phyloP scores from a whole-genome alignment of 2,113 vertebrate species.

The Microtus oregoni region DNA sequence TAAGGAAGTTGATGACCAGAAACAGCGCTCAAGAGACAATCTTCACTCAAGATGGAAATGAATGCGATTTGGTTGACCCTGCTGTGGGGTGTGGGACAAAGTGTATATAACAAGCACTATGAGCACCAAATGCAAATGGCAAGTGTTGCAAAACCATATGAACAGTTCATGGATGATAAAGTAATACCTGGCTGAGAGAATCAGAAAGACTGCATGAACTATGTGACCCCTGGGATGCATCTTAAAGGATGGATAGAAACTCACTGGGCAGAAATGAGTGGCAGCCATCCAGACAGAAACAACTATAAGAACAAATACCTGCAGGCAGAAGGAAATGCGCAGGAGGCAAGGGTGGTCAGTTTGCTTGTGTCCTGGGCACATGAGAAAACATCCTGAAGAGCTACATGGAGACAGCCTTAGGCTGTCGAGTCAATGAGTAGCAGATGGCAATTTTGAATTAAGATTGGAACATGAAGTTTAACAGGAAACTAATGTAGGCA shows the following conservation, averaged over 20 bases:
- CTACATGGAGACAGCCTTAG: background rate
- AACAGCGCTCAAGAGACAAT: background rate
- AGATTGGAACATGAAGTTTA: background rate
- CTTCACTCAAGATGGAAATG: background rate
- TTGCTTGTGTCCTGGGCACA: background rate
- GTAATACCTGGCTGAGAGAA: background rate
- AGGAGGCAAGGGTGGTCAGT: background rate
- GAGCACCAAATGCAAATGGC: background rate
- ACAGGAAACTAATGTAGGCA: background rate
- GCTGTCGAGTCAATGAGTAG: background rate
- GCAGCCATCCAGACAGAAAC: background rate
- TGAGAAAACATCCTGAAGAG: background rate
- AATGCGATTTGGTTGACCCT: background rate
- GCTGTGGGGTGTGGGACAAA: background rate
- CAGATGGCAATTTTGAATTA: constrained; percentile 21
- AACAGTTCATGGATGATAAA: background rate
- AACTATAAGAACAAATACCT: background rate
- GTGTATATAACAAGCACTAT: background rate
- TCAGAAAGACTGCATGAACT: background rate
- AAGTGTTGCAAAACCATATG: background rate
- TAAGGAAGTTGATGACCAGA: background rate
- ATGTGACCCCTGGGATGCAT: background rate
- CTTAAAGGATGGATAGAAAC: constrained; percentile 20
- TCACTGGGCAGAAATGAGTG: background rate
- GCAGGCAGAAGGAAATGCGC: background rate